A percentile compares a stretch with the other conserved stretches of the same genome.
phyloP scores from a whole-genome alignment of 2,797 vertebrate genomes.

The Thunnus albacares region DNA sequence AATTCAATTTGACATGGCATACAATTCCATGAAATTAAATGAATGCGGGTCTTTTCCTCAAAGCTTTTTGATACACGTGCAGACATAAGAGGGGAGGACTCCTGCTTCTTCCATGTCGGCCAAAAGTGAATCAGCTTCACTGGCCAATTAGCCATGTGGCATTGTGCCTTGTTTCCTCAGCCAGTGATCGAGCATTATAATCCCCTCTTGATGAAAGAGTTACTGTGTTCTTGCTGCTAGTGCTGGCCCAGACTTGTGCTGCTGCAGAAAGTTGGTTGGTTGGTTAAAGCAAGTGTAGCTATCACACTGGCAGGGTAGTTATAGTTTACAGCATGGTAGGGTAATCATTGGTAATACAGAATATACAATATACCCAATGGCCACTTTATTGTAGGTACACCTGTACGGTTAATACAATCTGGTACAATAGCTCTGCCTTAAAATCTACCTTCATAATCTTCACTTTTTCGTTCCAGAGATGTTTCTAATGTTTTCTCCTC shows the following conservation, averaged over 20 bases:
- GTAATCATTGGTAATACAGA: neutral
- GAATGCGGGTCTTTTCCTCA: conserved; percentile 37
- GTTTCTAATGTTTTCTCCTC: neutral
- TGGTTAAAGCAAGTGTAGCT: conserved; percentile 12
- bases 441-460: neutral
- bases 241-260: conserved; percentile 15
- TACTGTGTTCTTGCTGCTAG: conserved; percentile 23
- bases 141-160: conserved; percentile 57
- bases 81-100: conserved; percentile 27
- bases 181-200: conserved; percentile 56
- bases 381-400: neutral
- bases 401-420: neutral
- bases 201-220: conserved; percentile 57
- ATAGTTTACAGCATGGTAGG: no score
- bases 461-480: neutral
- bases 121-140: conserved; percentile 48
- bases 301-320: neutral
- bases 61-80: conserved; percentile 34
- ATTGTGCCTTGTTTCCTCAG: conserved; percentile 48
- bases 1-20: conserved; percentile 18
- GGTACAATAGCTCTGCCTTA: neutral
- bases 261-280: neutral
- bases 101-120: conserved; percentile 30
- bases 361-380: neutral
- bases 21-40: conserved; percentile 25